Evolutionary conservation across 2,888 invertebrate species (phyloP).

Genomic region (Cheilosia scutellata): DNA sequence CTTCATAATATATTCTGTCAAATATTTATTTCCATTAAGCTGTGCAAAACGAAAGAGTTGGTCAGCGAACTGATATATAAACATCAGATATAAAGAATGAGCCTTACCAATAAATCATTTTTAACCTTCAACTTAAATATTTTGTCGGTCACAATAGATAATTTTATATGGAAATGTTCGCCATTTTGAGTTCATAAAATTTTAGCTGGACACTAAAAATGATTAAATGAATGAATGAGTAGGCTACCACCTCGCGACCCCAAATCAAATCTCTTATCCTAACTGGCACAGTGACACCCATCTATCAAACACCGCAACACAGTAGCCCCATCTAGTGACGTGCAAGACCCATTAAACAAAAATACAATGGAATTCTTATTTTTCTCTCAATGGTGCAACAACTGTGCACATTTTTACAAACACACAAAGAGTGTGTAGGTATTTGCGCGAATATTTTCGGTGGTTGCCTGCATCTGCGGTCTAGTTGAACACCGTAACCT

Average conservation of each 20-base stretch:
- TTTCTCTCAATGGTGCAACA: constrained; percentile 23
- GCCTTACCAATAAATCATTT: too few relatives aligned
- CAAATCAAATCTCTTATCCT: not conserved
- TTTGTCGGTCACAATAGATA: too few relatives aligned
- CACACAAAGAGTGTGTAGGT: not conserved
- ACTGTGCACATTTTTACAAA: not conserved
- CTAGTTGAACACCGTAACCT: constrained; percentile 50
- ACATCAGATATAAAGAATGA: too few relatives aligned
- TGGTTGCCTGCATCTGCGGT: constrained; percentile 50
- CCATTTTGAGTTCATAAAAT: too few relatives aligned
- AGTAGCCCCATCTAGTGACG: constrained; percentile 9
- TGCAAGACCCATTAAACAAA: not conserved
- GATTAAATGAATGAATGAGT: too few relatives aligned
- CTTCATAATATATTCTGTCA: too few relatives aligned
- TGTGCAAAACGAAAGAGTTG: too few relatives aligned
- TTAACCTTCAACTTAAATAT: too few relatives aligned
- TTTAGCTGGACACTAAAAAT: too few relatives aligned
- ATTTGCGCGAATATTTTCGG: constrained; percentile 30
- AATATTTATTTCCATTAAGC: too few relatives aligned
- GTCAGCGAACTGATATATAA: too few relatives aligned
- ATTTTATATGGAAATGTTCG: too few relatives aligned
- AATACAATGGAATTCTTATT: constrained; percentile 3
- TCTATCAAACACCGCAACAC: constrained; percentile 1
- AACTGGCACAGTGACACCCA: not conserved
- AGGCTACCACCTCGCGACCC: not conserved